Percentiles rank a stretch among this genome's conserved stretches.
Evolutionary conservation across 1,140 invertebrate species (phyloP).

Genomic region (Drosophila seguyi): DNA sequence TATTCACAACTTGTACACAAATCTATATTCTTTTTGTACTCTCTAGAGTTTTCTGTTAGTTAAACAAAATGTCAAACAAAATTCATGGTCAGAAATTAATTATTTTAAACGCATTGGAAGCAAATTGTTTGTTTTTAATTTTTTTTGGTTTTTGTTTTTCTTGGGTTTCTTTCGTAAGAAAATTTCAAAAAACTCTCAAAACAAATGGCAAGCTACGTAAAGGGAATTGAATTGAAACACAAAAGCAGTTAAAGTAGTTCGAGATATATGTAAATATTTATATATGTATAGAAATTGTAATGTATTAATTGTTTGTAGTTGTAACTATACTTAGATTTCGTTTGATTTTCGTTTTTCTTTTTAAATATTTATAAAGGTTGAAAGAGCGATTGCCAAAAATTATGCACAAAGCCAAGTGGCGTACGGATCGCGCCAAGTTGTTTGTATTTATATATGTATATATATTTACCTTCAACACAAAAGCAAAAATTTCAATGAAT

Average conservation of each 20-base stretch:
- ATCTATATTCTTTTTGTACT: slow-evolving; percentile 18
- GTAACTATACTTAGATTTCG: slow-evolving; percentile 35
- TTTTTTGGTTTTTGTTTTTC: slow-evolving; percentile 25
- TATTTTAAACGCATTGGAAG: slow-evolving; percentile 48
- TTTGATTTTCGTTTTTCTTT: slow-evolving; percentile 15
- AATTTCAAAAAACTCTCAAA: slow-evolving; percentile 71
- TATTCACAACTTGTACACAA: slow-evolving; percentile 62
- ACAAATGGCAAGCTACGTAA: slow-evolving; percentile 70
- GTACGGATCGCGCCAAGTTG: slow-evolving; percentile 38
- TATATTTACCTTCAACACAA: slow-evolving; percentile 47
- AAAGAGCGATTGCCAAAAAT: slow-evolving; percentile 73
- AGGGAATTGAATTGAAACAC: slow-evolving; percentile 49
- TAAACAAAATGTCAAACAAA: slow-evolving; percentile 73
- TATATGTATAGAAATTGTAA: slow-evolving; percentile 61
- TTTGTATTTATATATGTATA: slow-evolving; percentile 17
- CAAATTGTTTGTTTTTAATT: slow-evolving; percentile 45
- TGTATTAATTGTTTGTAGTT: slow-evolving; percentile 66
- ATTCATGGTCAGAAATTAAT: slow-evolving; percentile 63
- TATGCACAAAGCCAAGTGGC: slow-evolving; percentile 73
- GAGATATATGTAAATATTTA: slow-evolving; percentile 58
- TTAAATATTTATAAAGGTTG: slow-evolving; percentile 52
- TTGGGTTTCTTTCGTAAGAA: slow-evolving; percentile 52
- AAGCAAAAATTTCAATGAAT: slow-evolving; percentile 55
- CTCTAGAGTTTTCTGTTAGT: slow-evolving; percentile 27
- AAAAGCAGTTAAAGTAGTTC: slow-evolving; percentile 58